A percentile compares a stretch with the other conserved stretches of the same genome.
These are phyloP conservation scores for Coregonus sp. DNA, from an alignment of 2,797 vertebrate genomes.

Conservation along the genomic window DNA sequence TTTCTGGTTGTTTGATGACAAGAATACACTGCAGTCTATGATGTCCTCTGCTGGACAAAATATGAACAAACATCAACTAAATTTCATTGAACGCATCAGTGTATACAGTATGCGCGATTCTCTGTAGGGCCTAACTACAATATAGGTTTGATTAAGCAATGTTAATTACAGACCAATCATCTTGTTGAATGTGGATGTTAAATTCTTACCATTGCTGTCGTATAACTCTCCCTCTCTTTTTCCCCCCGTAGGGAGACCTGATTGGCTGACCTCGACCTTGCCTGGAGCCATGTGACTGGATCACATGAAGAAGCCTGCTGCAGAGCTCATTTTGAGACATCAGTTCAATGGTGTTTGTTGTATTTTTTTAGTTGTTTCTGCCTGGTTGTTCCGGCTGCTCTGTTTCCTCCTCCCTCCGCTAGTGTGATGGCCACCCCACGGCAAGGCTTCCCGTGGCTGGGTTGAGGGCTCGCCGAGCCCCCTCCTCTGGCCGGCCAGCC, in stretches of 20 bases:
- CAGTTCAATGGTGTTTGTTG: slow-evolving; percentile 89
- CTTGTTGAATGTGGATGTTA: neutral
- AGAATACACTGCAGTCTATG: slow-evolving; percentile 16
- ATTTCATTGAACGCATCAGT: neutral
- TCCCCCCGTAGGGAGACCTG: slow-evolving; percentile 67
- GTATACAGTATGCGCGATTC: neutral
- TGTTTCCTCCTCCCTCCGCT: slow-evolving; percentile 47
- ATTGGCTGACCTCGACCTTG: slow-evolving; percentile 73
- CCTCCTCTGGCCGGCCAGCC: no score
- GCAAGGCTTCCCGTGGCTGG: neutral
- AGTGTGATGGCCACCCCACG: slow-evolving; percentile 37
- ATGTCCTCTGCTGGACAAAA: slow-evolving; percentile 57
- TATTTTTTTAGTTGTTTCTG: slow-evolving; percentile 73
- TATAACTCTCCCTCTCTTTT: neutral
- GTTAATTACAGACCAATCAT: neutral
- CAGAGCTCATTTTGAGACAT: slow-evolving; percentile 78
- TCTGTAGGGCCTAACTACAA: neutral
- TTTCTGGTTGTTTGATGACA: no score
- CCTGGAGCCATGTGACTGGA: slow-evolving; percentile 83
- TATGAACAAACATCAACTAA: neutral
- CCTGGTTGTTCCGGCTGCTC: slow-evolving; percentile 67
- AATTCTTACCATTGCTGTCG: neutral
- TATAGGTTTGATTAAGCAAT: neutral
- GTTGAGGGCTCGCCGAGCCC: no score
- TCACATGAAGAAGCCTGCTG: slow-evolving; percentile 81